Evolutionary conservation across 1,140 invertebrate genomes (phyloP).

Genomic region (Scylla paramamosain): DNA sequence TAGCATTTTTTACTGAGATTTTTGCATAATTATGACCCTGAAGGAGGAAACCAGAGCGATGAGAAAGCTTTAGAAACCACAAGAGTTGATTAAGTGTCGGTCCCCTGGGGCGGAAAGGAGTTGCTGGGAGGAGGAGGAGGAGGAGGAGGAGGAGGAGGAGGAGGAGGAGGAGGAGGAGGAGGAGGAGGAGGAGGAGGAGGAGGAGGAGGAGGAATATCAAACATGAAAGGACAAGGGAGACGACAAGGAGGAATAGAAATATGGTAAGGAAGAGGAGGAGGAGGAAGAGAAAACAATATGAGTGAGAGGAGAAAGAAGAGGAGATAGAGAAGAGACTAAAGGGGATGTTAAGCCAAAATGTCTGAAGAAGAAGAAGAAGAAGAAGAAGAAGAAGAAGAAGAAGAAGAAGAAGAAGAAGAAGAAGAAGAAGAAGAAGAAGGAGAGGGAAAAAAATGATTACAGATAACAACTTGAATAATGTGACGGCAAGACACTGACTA

Average conservation of each 20-base stretch:
- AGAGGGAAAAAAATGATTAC: neutral
- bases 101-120: neutral
- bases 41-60: no score
- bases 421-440: neutral
- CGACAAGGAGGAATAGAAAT: neutral
- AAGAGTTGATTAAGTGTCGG: no score
- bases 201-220: no score
- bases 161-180: no score
- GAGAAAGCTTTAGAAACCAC: no score
- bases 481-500: no score
- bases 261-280: neutral
- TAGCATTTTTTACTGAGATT: no score
- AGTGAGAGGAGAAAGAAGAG: neutral
- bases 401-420: neutral
- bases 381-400: neutral
- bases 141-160: neutral
- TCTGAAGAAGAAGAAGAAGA: neutral
- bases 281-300: neutral
- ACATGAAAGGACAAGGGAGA: neutral
- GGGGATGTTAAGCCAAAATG: neutral
- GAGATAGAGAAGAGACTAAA: neutral
- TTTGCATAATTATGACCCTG: no score
- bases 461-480: no score
- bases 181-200: no score
- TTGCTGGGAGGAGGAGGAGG: neutral